Base-by-base conservation (phyloP, 2,113 vertebrate species). In the Phalacrocorax brasilianus region DNA sequence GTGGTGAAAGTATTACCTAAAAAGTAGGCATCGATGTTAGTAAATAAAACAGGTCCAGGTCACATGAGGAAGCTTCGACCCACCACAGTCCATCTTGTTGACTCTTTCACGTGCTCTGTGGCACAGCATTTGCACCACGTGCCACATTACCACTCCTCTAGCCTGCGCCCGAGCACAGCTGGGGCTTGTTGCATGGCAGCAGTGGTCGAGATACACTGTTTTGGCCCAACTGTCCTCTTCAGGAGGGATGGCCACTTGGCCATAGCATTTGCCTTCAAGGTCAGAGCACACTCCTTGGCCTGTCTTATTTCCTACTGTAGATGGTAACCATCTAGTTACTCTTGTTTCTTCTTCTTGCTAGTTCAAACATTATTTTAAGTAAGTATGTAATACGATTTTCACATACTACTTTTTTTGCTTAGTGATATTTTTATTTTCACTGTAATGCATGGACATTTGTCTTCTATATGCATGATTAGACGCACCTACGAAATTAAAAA, bases 1-100 rank as follows among this genome's bases (percentile, higher is more conserved):
- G 24, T 71, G 50, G 8, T 66, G 45, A 17, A 68, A 80, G 6
- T 40, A 12, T 16, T 42, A n/a, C 6, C 14, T 53, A 3, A 70
- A 70, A 88, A 22, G 2, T 0, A n/a, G 11, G 8, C 20, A 9
- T 27, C 0, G 0, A 1, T 53, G 3, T 27, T 42, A 21, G 17
- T 79, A 76, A 88, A 68, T 73, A 40, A 76, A 61, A 26, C 32
- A n/a, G 73, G 45, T 18, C 38, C 38, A 50, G 30, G 42, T 23
- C 5, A 10, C 0, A 8, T 19, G 33, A 8, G 61, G 33, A 73
- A 42, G 26, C 38, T 76, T 56, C 35, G 40, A 42, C 80, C 8
- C 17, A 9, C n/a, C 8, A 0, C 17, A 42, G 42, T 49, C 59
- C 18, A 2, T 49, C 44, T 11, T 20, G 10, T 47, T 5, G 28